These are phyloP conservation scores for Gastracanthus pulcherrimus DNA, from an alignment of 2,888 invertebrate species.

Conservation along the genomic window DNA sequence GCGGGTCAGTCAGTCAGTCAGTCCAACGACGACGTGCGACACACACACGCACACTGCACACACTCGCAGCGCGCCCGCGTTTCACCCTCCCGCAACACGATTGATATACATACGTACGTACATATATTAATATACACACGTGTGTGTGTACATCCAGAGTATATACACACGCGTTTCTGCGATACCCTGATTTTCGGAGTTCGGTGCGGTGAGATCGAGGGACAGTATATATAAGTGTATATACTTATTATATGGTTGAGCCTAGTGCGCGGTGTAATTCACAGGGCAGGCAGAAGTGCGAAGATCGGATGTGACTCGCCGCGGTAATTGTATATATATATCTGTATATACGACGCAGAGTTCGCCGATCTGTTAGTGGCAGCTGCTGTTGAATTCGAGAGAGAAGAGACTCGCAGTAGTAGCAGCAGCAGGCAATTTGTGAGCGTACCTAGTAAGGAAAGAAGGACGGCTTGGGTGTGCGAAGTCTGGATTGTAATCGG, in stretches of 20 bases:
- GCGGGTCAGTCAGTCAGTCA: too few species aligned
- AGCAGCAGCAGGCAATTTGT: too few species aligned
- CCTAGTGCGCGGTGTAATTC: not conserved
- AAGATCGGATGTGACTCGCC: conserved; percentile 23
- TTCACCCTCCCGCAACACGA: not conserved
- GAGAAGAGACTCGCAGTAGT: not conserved
- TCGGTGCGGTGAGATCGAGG: not conserved
- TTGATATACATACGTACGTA: not conserved
- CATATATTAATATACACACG: not conserved
- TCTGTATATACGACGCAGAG: too few species aligned
- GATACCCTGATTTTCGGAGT: not conserved
- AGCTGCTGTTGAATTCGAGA: not conserved
- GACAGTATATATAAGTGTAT: not conserved
- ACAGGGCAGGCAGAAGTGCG: not conserved
- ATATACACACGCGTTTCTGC: not conserved
- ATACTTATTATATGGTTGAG: too few species aligned
- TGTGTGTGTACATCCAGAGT: not conserved
- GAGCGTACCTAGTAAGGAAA: too few species aligned
- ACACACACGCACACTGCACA: too few species aligned
- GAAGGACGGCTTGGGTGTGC: too few species aligned
- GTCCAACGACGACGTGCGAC: conserved; percentile 64
- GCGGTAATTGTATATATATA: too few species aligned
- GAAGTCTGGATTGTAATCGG: too few species aligned
- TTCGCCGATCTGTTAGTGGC: too few species aligned
- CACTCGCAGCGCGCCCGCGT: not conserved